These are phyloP conservation scores for Aphrocallistes beatrix DNA, from an alignment of 37 sponge, comb jelly and placozoan species.

Conservation along the genomic window DNA sequence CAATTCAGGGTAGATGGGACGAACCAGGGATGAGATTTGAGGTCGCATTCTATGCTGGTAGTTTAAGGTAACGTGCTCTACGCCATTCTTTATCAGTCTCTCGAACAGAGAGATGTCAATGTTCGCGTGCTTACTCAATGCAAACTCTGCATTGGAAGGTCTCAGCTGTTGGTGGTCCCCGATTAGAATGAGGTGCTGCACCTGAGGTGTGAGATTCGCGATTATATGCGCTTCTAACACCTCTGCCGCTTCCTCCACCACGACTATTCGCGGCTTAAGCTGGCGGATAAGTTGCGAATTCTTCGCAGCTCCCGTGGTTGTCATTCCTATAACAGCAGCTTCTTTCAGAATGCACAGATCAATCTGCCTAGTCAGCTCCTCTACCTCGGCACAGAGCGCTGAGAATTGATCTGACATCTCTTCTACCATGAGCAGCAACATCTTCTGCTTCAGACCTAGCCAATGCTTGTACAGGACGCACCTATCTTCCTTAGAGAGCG, in stretches of 20 bases:
- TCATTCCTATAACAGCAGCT: conserved; percentile 71
- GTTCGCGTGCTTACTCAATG: conserved; percentile 56
- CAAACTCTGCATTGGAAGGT: conserved; percentile 64
- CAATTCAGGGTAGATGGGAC: conserved; percentile 25
- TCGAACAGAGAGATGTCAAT: conserved; percentile 82
- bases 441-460: conserved; percentile 18
- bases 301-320: conserved; percentile 87
- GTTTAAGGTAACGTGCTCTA: conserved; percentile 57
- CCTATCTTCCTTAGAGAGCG: conserved; percentile 15
- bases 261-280: conserved; percentile 64
- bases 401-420: not conserved
- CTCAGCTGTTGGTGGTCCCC: conserved; percentile 93
- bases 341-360: not conserved
- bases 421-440: not conserved
- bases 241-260: conserved; percentile 93
- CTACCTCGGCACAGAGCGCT: not conserved
- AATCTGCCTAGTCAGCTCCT: not conserved
- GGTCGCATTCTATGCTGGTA: conserved; percentile 90
- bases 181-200: conserved; percentile 83
- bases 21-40: conserved; percentile 43
- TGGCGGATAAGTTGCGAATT: conserved; percentile 52
- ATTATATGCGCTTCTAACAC: conserved; percentile 82
- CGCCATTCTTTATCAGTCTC: conserved; percentile 40
- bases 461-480: conserved; percentile 57
- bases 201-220: conserved; percentile 47